Evolutionary conservation across 2,113 vertebrate species (phyloP), one percentile per base, ranked within the genome.

Genomic region (Nothoprocta perdicaria): DNA sequence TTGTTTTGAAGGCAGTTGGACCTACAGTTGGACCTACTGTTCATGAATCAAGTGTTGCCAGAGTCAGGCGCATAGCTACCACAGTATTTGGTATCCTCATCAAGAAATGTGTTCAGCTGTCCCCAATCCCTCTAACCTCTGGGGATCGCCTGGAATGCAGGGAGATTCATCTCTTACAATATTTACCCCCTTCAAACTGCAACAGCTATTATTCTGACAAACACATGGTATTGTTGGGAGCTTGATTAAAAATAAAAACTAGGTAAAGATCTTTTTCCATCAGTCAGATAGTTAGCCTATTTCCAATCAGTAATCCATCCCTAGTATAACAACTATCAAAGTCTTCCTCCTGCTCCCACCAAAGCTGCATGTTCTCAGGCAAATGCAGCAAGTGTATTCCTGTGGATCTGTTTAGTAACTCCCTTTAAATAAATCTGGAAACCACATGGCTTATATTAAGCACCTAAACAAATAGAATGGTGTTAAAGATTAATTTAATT

Each of bases 321-420:
- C 17, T 75, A 58, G 13, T 18, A 12, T 22, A 33, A 7, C 16
- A 71, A 53, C 24, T 40, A 55, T 14, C 19, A 74, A 8, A 67
- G 2, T 4, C 53, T 41, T 12, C 2, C 6, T 27, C 27, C 53
- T 31, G 53, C 27, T 29, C 4, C 3, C 4, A 3, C 4, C 62
- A 38, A 72, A 74, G 5, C 0, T 40, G 5, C 13, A 15, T 26
- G 40, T 38, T 73, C 31, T 12, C 9, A 43, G 23, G 50, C 29
- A 22, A 80, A 22, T 45, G 33, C 9, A 55, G 14, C 48, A 50
- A 4, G 31, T n/a, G 7, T 17, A 33, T 33, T 21, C 9, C 12
- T 63, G 52, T 72, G 26, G 71, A 75, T 63, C 24, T n/a, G 24
- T 4, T 33, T 69, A 48, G 19, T 45, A 65, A 9, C 4, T 48